Evolutionary conservation across 1,140 invertebrate species (phyloP).

Genomic region (Temnothorax nylanderi): DNA sequence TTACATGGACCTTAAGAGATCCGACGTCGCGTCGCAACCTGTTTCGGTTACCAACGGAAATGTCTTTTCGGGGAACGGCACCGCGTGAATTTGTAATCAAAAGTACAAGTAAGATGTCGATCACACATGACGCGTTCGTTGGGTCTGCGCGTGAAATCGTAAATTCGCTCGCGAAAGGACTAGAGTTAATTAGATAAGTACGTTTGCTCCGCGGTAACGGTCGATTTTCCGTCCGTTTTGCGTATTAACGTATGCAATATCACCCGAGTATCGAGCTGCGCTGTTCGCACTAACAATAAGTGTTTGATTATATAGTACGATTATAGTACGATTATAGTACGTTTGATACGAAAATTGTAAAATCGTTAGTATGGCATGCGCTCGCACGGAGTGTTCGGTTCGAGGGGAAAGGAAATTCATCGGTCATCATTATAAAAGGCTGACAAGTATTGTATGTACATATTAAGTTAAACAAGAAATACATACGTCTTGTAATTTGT

Average conservation of each 20-base stretch:
- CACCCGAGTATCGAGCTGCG: constrained; percentile 1
- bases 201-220: not conserved
- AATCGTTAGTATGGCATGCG: constrained; percentile 16
- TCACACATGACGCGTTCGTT: constrained; percentile 8
- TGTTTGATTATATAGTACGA: constrained; percentile 5
- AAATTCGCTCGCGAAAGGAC: constrained; percentile 21
- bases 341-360: constrained; percentile 36
- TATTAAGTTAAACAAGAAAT: constrained; percentile 58
- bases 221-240: constrained; percentile 7
- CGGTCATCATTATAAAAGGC: constrained; percentile 25
- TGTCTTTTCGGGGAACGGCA: constrained; percentile 6
- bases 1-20: constrained; percentile 67
- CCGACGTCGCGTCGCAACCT: constrained; percentile 54
- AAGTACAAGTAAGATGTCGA: constrained; percentile 24
- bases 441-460: constrained; percentile 61
- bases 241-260: constrained; percentile 25
- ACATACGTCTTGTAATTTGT: constrained; percentile 38
- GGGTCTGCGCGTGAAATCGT: not conserved
- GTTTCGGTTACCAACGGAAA: not conserved
- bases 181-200: constrained; percentile 14
- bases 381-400: constrained; percentile 9
- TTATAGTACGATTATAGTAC: not conserved
- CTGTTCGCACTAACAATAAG: not conserved
- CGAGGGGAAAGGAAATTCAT: constrained; percentile 24
- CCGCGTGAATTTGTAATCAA: constrained; percentile 48